These are phyloP conservation scores for Endotricha flammealis DNA, from an alignment of 2,888 invertebrate species.

Conservation along the genomic window DNA sequence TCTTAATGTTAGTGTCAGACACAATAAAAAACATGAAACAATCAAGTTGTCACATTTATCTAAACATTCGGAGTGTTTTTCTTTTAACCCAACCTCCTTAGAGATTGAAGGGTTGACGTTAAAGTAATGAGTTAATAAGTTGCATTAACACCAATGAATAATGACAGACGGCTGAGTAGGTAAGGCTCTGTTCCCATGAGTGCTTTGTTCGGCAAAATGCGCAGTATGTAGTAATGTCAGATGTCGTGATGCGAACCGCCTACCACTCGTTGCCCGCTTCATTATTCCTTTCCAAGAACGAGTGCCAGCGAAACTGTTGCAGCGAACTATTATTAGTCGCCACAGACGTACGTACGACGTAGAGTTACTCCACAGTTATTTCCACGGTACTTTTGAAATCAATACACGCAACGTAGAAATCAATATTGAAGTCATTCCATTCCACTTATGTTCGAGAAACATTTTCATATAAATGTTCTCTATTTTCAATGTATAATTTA, in stretches of 20 bases:
- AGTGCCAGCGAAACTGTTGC: slow-evolving; percentile 36
- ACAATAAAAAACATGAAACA: no score
- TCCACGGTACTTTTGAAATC: no score
- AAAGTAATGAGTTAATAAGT: slow-evolving; percentile 6
- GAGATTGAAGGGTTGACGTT: no score
- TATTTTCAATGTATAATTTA: no score
- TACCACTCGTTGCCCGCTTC: slow-evolving; percentile 34
- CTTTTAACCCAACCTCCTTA: no score
- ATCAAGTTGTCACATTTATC: no score
- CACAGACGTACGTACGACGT: slow-evolving; percentile 12
- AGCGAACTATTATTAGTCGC: slow-evolving; percentile 33
- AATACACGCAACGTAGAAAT: no score
- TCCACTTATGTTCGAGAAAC: no score
- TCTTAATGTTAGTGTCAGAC: no score
- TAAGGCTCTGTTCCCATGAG: slow-evolving; percentile 36
- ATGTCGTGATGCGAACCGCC: slow-evolving; percentile 42
- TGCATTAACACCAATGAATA: slow-evolving; percentile 14
- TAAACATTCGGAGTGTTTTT: no score
- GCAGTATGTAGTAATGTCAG: slow-evolving; percentile 33
- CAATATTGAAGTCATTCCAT: no score
- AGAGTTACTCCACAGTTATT: not conserved
- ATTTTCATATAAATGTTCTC: no score
- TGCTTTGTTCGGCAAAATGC: slow-evolving; percentile 40
- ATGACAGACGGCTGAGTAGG: slow-evolving; percentile 21
- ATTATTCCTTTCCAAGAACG: slow-evolving; percentile 49